These are phyloP conservation scores for Megaceryle maxima DNA, from an alignment of 2,113 vertebrate species.

Conservation along the genomic window DNA sequence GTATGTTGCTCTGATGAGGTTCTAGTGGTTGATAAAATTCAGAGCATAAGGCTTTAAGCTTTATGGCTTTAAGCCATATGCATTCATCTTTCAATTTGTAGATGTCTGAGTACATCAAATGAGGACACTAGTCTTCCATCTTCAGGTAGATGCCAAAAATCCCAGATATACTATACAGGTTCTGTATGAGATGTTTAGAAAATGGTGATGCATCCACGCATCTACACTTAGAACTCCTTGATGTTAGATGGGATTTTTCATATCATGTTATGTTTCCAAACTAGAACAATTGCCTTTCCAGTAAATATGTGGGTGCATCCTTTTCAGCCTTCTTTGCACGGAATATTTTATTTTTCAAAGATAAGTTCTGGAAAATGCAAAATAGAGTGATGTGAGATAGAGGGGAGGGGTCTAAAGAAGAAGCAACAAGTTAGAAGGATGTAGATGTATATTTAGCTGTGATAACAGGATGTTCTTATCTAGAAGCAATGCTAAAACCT, in stretches of 20 bases:
- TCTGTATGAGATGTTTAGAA: not conserved
- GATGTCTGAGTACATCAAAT: not conserved
- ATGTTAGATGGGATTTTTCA: not conserved
- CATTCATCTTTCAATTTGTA: not conserved
- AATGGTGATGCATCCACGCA: not conserved
- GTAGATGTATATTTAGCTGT: not conserved
- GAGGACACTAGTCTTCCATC: not conserved
- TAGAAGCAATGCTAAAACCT: not conserved
- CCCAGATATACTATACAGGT: not conserved
- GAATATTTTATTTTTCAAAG: not conserved
- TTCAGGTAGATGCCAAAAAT: not conserved
- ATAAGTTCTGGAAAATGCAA: not conserved
- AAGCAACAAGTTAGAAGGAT: not conserved
- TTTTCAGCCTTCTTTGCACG: not conserved
- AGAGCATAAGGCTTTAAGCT: not conserved
- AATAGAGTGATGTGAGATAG: rapidly evolving
- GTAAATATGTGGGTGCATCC: not conserved
- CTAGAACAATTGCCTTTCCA: not conserved
- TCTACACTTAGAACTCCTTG: not conserved
- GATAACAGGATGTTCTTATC: not conserved
- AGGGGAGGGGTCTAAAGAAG: not conserved
- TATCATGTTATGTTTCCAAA: not conserved
- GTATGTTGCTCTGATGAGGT: not conserved
- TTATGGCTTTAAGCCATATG: not conserved
- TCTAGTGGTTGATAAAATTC: not conserved